A percentile compares a stretch with the other conserved stretches of the same genome.
phyloP scores from a whole-genome alignment of 1,140 invertebrate species.

The Panagrolaimus sp. region DNA sequence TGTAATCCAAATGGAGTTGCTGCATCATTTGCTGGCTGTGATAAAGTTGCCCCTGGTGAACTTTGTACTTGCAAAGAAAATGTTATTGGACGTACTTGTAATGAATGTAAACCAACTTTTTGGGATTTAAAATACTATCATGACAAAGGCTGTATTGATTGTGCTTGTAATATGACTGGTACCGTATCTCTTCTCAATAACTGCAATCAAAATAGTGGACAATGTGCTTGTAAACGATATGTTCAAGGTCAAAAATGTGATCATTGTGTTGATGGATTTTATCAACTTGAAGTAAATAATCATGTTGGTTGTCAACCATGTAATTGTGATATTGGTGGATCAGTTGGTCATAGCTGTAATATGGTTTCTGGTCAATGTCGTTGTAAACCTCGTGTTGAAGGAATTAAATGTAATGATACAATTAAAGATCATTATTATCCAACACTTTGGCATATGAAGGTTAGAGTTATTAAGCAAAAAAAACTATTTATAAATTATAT shows the following conservation, averaged over 20 bases:
- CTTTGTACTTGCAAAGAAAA: constrained; percentile 90
- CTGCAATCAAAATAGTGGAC: constrained; percentile 74
- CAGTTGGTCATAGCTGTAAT: constrained; percentile 75
- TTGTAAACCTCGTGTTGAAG: constrained; percentile 76
- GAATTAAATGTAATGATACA: constrained; percentile 78
- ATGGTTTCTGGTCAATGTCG: constrained; percentile 79
- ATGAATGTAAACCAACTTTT: constrained; percentile 82
- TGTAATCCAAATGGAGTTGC: constrained; percentile 91
- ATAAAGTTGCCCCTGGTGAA: constrained; percentile 73
- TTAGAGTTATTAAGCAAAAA: no score
- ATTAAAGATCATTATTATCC: constrained; percentile 86
- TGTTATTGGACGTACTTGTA: constrained; percentile 86
- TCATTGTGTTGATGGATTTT: constrained; percentile 76
- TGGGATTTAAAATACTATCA: constrained; percentile 88
- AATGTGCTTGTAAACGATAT: constrained; percentile 79
- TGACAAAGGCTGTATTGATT: constrained; percentile 79
- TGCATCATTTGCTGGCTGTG: constrained; percentile 73
- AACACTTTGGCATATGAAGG: constrained; percentile 74
- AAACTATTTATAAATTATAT: no score
- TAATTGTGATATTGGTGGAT: constrained; percentile 88
- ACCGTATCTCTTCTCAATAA: constrained; percentile 75
- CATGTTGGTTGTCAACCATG: constrained; percentile 67
- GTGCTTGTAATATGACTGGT: constrained; percentile 74
- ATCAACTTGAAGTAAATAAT: constrained; percentile 66
- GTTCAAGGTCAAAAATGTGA: constrained; percentile 73